phyloP scores from a whole-genome alignment of 2,888 invertebrate genomes.

The Scaptomyza reducta region DNA sequence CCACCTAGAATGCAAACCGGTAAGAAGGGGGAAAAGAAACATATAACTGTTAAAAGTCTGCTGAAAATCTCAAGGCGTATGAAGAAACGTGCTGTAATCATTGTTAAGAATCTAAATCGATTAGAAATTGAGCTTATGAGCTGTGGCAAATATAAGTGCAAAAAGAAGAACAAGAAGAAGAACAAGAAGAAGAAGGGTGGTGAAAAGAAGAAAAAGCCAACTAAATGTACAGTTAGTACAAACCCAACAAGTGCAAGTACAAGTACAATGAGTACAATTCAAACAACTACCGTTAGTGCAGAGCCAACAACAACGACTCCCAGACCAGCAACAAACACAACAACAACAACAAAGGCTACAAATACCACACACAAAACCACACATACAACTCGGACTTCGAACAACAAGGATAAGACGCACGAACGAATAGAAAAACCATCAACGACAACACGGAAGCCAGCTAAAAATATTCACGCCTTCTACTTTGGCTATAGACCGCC shows the following conservation, averaged over 20 bases:
- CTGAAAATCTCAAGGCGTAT: conserved; percentile 16
- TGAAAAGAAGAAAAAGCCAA: too few relatives aligned
- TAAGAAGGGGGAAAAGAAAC: background rate
- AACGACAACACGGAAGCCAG: background rate
- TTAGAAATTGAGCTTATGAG: conserved; percentile 43
- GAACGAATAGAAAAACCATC: conserved; percentile 32
- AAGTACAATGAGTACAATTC: background rate
- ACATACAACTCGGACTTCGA: background rate
- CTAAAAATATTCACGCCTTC: conserved; percentile 14
- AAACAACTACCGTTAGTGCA: background rate
- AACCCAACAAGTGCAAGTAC: background rate
- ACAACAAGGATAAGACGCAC: background rate
- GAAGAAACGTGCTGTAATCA: conserved; percentile 37
- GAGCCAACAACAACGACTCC: background rate
- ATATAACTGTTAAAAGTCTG: background rate
- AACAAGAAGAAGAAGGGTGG: background rate
- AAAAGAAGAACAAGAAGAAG: background rate
- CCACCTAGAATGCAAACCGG: background rate
- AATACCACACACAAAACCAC: too few relatives aligned
- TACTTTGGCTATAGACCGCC: conserved; percentile 45
- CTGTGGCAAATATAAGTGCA: background rate
- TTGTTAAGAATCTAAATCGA: conserved; percentile 44
- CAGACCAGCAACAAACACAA: background rate
- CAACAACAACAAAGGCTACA: background rate
- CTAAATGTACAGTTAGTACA: background rate